phyloP scores from a whole-genome alignment of 2,888 invertebrate species.

The Isotomurus palustris region DNA sequence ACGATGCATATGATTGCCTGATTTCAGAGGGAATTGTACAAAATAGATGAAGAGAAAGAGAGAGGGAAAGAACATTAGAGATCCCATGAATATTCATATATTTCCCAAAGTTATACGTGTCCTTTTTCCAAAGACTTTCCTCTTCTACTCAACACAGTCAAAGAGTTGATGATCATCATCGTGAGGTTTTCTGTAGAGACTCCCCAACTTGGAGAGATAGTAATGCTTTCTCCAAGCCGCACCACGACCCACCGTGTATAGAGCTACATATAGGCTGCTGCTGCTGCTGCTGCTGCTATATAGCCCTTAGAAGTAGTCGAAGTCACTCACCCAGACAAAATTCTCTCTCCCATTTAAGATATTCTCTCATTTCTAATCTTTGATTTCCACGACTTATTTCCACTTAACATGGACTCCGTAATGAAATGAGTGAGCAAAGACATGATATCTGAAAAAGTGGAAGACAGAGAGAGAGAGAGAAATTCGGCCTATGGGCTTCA shows the following conservation, averaged over 20 bases:
- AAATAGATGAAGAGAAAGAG: slow-evolving; percentile 18
- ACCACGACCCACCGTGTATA: no score
- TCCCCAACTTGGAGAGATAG: neutral
- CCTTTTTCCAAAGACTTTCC: slow-evolving; percentile 36
- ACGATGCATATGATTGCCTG: slow-evolving; percentile 28
- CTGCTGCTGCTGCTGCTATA: no score
- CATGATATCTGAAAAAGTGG: slow-evolving; percentile 35
- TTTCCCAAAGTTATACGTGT: slow-evolving; percentile 35
- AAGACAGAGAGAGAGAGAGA: no score
- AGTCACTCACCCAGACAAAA: neutral
- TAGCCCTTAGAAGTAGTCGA: no score
- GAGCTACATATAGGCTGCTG: no score
- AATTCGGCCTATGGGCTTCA: slow-evolving; percentile 34
- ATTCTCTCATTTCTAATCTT: slow-evolving; percentile 37
- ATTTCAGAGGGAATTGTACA: slow-evolving; percentile 25
- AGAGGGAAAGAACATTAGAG: slow-evolving; percentile 34
- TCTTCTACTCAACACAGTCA: slow-evolving; percentile 18
- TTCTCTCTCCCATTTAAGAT: slow-evolving; percentile 1
- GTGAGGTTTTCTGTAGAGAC: slow-evolving; percentile 16
- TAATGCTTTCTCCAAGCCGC: neutral
- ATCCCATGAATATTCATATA: slow-evolving; percentile 46
- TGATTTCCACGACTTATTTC: slow-evolving; percentile 41
- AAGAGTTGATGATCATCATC: slow-evolving; percentile 14
- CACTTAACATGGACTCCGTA: slow-evolving; percentile 28
- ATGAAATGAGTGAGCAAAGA: slow-evolving; percentile 31